These are phyloP conservation scores for Atrina japonica DNA, from an alignment of 2,888 invertebrate genomes.

Conservation along the genomic window DNA sequence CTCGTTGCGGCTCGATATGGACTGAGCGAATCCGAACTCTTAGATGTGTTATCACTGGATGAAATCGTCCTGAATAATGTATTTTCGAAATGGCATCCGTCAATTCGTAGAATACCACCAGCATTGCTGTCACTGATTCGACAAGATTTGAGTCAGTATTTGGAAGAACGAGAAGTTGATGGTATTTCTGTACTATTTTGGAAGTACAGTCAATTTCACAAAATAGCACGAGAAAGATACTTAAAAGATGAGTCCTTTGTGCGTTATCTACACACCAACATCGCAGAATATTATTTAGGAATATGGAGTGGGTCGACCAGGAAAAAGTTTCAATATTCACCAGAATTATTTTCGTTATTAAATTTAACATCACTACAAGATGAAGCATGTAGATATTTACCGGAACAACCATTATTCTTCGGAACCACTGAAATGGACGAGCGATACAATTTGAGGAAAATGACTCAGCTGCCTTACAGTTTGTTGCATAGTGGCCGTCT, in stretches of 20 bases:
- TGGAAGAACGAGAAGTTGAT: constrained; percentile 64
- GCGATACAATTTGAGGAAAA: constrained; percentile 72
- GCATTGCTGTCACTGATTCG: constrained; percentile 64
- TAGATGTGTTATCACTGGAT: constrained; percentile 74
- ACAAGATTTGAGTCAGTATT: constrained; percentile 61
- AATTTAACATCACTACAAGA: constrained; percentile 57
- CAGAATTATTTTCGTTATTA: constrained; percentile 21
- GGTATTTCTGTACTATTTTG: constrained; percentile 68
- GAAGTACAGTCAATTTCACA: constrained; percentile 70
- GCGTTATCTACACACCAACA: constrained; percentile 60
- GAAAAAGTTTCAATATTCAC: constrained; percentile 64
- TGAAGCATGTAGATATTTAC: constrained; percentile 70
- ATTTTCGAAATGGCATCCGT: constrained; percentile 65
- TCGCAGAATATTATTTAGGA: constrained; percentile 76
- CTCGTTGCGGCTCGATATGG: constrained; percentile 68
- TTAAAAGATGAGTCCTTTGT: constrained; percentile 35
- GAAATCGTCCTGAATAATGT: constrained; percentile 68
- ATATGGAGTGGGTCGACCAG: constrained; percentile 69
- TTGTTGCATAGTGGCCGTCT: constrained; percentile 81
- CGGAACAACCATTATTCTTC: constrained; percentile 71
- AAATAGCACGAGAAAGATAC: constrained; percentile 63
- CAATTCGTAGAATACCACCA: constrained; percentile 71
- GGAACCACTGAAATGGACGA: constrained; percentile 46
- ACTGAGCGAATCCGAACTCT: constrained; percentile 71
- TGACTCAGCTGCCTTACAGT: constrained; percentile 74